phyloP scores from a whole-genome alignment of 2,797 vertebrate genomes.

The Percopsis omiscomaycus region DNA sequence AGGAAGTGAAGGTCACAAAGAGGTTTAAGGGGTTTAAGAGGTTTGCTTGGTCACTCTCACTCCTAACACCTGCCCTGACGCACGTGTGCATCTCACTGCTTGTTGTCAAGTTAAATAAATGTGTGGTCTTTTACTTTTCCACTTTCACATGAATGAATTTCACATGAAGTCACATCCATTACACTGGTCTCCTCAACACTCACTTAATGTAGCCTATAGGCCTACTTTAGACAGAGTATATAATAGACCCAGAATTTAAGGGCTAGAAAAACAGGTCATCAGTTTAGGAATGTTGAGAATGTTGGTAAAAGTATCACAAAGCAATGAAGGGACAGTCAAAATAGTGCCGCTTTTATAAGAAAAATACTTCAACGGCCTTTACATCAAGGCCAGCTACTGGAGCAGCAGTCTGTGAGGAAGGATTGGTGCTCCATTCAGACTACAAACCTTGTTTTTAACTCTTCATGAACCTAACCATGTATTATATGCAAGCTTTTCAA shows the following conservation, averaged over 20 bases:
- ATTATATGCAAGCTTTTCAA: background rate
- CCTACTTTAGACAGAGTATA: no score
- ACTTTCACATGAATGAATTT: background rate
- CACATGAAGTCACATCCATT: background rate
- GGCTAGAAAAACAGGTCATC: background rate
- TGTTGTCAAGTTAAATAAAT: slow-evolving; percentile 8
- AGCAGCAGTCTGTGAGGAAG: background rate
- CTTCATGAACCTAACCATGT: slow-evolving; percentile 2
- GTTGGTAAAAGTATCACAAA: background rate
- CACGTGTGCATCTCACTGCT: slow-evolving; percentile 37
- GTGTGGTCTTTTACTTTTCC: background rate
- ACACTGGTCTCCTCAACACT: background rate
- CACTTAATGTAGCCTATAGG: background rate
- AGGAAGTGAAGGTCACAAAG: slow-evolving; percentile 54
- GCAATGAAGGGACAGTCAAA: slow-evolving; percentile 39
- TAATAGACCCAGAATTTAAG: background rate
- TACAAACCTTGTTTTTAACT: slow-evolving; percentile 19
- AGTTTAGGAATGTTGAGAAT: background rate
- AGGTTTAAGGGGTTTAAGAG: slow-evolving; percentile 45
- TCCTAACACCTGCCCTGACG: slow-evolving; percentile 41
- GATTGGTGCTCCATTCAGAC: background rate
- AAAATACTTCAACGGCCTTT: slow-evolving; percentile 31
- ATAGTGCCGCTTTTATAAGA: slow-evolving; percentile 22
- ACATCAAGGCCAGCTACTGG: slow-evolving; percentile 34
- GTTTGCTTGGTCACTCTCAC: slow-evolving; percentile 60